These are phyloP conservation scores for Holcopasites calliopsidis DNA, from an alignment of 1,140 invertebrate genomes.

Conservation along the genomic window DNA sequence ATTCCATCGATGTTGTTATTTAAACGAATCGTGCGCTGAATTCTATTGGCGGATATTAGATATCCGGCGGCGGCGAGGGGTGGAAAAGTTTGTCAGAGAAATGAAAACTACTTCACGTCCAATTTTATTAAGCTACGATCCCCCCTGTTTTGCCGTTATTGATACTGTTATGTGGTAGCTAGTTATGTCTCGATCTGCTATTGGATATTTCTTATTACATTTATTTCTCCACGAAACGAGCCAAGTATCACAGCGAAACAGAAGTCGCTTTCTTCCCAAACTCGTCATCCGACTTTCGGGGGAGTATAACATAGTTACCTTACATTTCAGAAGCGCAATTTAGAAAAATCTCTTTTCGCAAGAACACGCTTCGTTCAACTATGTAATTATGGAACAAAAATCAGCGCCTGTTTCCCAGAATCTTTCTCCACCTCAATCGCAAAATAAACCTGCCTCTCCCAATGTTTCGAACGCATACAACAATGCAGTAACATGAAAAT, in stretches of 20 bases:
- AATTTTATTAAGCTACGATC: conserved; percentile 9
- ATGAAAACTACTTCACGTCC: background rate
- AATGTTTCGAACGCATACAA: background rate
- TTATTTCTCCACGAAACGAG: background rate
- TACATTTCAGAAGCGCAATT: too few relatives aligned
- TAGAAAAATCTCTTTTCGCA: too few relatives aligned
- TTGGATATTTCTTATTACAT: conserved; percentile 9
- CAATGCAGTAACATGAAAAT: conserved; percentile 3
- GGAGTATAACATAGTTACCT: too few relatives aligned
- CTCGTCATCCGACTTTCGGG: background rate
- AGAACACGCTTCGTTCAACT: too few relatives aligned
- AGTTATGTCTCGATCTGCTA: background rate
- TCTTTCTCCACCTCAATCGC: too few relatives aligned
- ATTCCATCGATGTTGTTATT: conserved; percentile 1
- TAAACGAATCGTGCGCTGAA: background rate
- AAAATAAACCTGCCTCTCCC: background rate
- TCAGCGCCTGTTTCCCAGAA: too few relatives aligned
- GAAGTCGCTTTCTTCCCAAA: background rate
- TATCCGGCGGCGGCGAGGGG: background rate
- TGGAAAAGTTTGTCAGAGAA: background rate
- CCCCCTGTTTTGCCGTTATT: background rate
- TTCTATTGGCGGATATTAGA: conserved; percentile 1
- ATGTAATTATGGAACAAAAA: too few relatives aligned
- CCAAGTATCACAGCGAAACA: background rate
- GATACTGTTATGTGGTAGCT: conserved; percentile 13